Evolutionary conservation across 1,140 invertebrate species (phyloP).

Genomic region (Chionoecetes opilio): DNA sequence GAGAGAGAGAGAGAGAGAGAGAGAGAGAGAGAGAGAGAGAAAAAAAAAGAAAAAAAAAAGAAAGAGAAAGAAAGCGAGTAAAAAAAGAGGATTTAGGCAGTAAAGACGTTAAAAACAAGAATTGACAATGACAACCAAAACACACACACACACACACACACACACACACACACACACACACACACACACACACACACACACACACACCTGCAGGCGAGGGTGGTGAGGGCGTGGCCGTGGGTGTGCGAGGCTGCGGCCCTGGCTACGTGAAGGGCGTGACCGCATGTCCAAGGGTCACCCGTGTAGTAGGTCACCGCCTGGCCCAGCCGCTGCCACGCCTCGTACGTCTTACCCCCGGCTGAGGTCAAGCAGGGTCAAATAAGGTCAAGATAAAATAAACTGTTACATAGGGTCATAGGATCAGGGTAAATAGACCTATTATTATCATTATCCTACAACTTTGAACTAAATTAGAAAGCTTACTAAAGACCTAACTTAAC

Average conservation of each 20-base stretch:
- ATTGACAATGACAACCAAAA: too few species aligned
- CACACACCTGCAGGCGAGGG: constrained; percentile 59
- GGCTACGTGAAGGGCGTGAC: constrained; percentile 35
- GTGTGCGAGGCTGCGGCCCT: constrained; percentile 43
- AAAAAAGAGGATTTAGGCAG: background rate
- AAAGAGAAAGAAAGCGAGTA: background rate
- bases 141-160: background rate
- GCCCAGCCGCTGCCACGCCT: constrained; percentile 63
- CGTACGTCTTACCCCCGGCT: constrained; percentile 49
- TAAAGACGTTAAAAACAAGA: too few species aligned
- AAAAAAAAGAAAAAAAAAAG: background rate
- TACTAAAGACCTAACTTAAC: too few species aligned
- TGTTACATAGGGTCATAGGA: too few species aligned
- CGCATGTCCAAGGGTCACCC: constrained; percentile 62
- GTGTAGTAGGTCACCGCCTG: constrained; percentile 49
- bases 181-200: constrained; percentile 16
- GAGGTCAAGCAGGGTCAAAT: background rate
- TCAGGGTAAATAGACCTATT: too few species aligned
- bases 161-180: background rate
- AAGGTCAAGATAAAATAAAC: background rate
- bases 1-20: background rate
- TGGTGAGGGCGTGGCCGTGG: constrained; percentile 56
- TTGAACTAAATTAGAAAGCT: too few species aligned
- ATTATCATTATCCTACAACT: too few species aligned
- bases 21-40: background rate